These are phyloP conservation scores for Aproaerema taeniolella DNA, from an alignment of 2,888 invertebrate species.

Conservation along the genomic window DNA sequence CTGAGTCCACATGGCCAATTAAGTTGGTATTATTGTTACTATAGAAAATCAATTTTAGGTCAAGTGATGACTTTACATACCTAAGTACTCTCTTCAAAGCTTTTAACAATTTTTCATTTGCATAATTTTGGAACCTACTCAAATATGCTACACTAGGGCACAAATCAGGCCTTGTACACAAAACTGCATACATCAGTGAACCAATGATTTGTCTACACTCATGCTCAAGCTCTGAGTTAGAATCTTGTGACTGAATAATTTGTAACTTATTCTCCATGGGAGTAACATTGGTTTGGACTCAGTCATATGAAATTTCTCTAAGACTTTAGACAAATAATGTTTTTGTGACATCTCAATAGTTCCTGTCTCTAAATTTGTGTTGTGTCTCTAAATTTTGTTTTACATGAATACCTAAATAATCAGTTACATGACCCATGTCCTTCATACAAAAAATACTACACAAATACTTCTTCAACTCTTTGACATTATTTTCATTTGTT, in stretches of 20 bases:
- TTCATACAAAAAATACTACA: too few species aligned
- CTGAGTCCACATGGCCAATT: not conserved
- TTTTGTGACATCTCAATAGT: too few species aligned
- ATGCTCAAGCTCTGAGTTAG: slow-evolving; percentile 16
- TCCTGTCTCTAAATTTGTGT: slow-evolving; percentile 13
- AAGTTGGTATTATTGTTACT: not conserved
- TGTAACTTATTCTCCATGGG: slow-evolving; percentile 21
- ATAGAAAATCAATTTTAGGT: not conserved
- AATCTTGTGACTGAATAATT: not conserved
- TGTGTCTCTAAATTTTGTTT: slow-evolving; percentile 12
- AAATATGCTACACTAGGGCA: slow-evolving; percentile 18
- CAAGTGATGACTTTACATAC: not conserved
- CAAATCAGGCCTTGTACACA: slow-evolving; percentile 20
- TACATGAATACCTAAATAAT: slow-evolving; percentile 16
- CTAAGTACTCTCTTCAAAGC: not conserved
- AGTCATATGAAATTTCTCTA: slow-evolving; percentile 13
- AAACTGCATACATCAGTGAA: slow-evolving; percentile 20
- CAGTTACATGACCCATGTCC: slow-evolving; percentile 12
- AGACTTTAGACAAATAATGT: slow-evolving; percentile 14
- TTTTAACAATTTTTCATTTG: not conserved
- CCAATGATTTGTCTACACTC: slow-evolving; percentile 22
- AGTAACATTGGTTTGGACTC: slow-evolving; percentile 13
- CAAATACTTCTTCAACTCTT: too few species aligned
- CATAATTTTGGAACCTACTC: not conserved
- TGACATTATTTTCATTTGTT: too few species aligned